Evolutionary conservation across 2,797 vertebrate genomes (phyloP), one percentile per base, ranked within the genome.

Genomic region (Nannoperca australis): DNA sequence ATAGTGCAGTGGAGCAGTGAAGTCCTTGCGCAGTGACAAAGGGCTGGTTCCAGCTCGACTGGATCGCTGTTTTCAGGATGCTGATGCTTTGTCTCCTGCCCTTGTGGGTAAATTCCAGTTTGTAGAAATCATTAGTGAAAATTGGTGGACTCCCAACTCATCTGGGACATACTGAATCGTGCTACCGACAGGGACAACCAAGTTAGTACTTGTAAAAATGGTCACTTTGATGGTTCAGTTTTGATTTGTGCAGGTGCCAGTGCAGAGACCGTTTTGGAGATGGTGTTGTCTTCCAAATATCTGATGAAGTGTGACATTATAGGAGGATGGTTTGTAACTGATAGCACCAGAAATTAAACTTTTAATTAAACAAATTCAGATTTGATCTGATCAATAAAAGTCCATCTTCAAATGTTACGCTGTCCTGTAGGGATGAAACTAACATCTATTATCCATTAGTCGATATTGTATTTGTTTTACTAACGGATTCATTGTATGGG

Each of bases 1-100:
- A 45, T 4, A 6, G 53, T 62, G 73, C 45, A 34, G 18, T 45
- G 40, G 75, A 65, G 40, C 54, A 58, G 36, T 67, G 73, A 54
- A 80, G 69, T 75, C 63, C 42, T 15, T 55, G 38, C 51, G 17
- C 72, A 59, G 63, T 42, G 24, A 38, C 20, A 50, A 22, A 70
- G 59, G 58, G 70, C 58, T 82, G 67, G 88, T 81, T 85, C 71
- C 82, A 81, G 83, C 79, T 89, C 66, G 78, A 89, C 85, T 85
- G 87, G 88, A 91, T 92, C 88, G 89, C 27, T 80, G 69, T 83
- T 74, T 62, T 56, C 44, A 64, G 50, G 60, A 47, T 79, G 69
- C 69, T 84, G 79, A 76, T 70, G 64, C 73, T 75, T 82, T 70
- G 50, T 73, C 58, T 76, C 27, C 27, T 49, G 70, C 69, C 82